Base-by-base conservation (phyloP, 1,140 invertebrate genomes). In the Goniozus legneri region DNA sequence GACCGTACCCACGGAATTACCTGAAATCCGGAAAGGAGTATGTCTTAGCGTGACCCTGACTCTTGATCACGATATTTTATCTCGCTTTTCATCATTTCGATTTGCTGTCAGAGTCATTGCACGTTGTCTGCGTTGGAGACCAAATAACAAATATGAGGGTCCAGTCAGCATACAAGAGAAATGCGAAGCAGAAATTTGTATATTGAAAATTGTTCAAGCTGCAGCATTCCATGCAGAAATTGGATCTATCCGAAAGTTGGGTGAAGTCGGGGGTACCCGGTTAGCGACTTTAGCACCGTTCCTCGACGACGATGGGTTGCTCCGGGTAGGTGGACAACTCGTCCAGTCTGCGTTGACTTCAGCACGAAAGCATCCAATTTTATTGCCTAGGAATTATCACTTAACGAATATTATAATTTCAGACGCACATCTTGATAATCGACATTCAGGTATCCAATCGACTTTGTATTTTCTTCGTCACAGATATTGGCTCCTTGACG, bases 401-500 rank as follows among this genome's bases (percentile, higher is more conserved):
- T 12, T 44, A 15, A 44, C 16, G 4, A 15, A 16, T n/a, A 16
- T 44, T 8, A 35, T 44, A n/a, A 44, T 35, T 14, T 4, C 6
- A 35, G 4, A 44, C 4, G 12, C 6, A 8, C 49, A 64, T 38
- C 21, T 22, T 8, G 15, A 32, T 16, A 13, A 44, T 34, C 39
- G 55, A 8, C 60, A 63, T 35, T 19, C 55, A 18, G 60, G 49
- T 14, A 13, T 22, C 6, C 31, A 43, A 32, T 37, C 38, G 7
- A 52, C 44, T 10, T 47, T 47, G 12, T 27, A 21, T 18, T 21
- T 45, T 40, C 3, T 33, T 22, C 56, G 38, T 62, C 30, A 60
- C 27, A 54, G n/a, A 36, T 65, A 47, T 48, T 67, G 46, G 56
- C 44, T 45, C 20, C 16, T 61, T 24, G 38, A 22, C 43, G 59